Conservation (phyloP, 2,113 vertebrate species). For the Macaca fascicularis region DNA sequence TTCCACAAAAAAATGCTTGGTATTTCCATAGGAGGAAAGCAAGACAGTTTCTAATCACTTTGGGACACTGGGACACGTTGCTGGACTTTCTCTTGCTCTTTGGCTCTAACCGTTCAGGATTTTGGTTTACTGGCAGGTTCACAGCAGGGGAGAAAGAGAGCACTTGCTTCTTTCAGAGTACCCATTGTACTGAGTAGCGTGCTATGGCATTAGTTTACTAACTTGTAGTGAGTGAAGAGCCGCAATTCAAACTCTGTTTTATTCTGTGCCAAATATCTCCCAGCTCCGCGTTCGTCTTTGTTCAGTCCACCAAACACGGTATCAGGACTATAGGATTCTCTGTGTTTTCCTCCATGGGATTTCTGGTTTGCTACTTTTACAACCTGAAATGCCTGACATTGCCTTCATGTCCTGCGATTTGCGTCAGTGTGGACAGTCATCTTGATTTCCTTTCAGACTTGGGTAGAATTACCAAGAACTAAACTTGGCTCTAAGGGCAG, state of each 20-base stretch:
- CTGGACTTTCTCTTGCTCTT: background rate
- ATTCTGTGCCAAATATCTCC: background rate
- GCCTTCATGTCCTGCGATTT: constrained; percentile 41
- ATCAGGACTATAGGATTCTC: background rate
- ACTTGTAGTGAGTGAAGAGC: background rate
- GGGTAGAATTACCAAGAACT: background rate
- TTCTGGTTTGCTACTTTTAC: background rate
- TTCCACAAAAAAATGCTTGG: background rate
- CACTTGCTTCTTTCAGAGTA: background rate
- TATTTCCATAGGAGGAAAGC: background rate
- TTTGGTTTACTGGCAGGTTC: background rate
- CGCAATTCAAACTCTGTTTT: background rate
- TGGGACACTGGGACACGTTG: background rate
- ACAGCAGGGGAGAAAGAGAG: background rate
- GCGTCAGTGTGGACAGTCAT: background rate
- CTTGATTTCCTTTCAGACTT: background rate
- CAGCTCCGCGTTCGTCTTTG: background rate
- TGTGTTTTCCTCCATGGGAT: background rate
- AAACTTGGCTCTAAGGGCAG: background rate
- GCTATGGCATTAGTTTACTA: background rate
- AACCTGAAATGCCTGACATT: background rate
- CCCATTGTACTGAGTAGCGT: background rate
- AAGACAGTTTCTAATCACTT: background rate
- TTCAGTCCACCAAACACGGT: background rate
- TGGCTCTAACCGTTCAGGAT: background rate